A percentile compares a stretch with the other conserved stretches of the same genome.
These are phyloP conservation scores for Amazona guildingii DNA, from an alignment of 2,113 vertebrate species.

Conservation along the genomic window DNA sequence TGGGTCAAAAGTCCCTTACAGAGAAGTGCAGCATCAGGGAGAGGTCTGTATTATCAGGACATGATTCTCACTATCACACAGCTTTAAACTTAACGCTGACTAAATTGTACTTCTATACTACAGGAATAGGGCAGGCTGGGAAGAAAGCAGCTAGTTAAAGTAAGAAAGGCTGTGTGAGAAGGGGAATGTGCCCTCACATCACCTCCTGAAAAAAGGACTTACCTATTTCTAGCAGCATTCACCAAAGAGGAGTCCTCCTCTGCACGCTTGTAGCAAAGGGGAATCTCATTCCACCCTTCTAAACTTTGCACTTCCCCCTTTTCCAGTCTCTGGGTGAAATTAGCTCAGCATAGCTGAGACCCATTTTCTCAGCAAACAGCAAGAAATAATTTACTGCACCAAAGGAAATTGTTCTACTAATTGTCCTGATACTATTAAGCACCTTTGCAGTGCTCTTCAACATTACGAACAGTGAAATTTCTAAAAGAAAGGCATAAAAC, in stretches of 20 bases:
- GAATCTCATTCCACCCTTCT: neutral
- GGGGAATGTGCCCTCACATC: neutral
- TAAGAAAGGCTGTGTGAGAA: neutral
- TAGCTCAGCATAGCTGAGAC: neutral
- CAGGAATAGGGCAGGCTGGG: neutral
- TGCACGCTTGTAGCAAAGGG: neutral
- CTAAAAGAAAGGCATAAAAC: neutral
- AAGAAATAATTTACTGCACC: slow-evolving; percentile 1
- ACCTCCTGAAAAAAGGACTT: neutral
- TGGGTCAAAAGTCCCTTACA: neutral
- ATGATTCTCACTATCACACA: neutral
- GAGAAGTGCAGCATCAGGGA: neutral
- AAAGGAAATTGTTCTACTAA: slow-evolving; percentile 3
- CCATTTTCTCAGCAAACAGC: neutral
- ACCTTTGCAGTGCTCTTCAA: neutral
- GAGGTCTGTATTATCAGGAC: neutral
- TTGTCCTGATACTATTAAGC: neutral
- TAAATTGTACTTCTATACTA: neutral
- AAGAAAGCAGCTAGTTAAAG: neutral
- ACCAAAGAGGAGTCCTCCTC: neutral
- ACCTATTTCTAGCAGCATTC: neutral
- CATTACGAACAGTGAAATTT: neutral
- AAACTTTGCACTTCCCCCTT: neutral
- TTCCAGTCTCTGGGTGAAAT: neutral
- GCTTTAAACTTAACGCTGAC: neutral